These are phyloP conservation scores for Girardinus metallicus DNA, from an alignment of 2,797 vertebrate species.

Conservation along the genomic window DNA sequence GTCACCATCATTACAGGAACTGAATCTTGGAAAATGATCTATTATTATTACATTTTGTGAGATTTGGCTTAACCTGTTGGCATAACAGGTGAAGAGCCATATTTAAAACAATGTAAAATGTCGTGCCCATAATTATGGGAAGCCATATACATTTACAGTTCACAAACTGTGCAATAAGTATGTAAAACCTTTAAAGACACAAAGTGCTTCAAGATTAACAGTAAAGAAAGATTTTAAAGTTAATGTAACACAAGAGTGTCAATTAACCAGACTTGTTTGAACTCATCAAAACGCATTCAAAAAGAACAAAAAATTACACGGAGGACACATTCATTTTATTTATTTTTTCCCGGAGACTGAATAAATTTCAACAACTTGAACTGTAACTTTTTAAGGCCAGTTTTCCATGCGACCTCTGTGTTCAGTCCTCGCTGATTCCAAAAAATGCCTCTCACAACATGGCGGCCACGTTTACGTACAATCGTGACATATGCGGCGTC, in stretches of 20 bases:
- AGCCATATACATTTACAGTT: background rate
- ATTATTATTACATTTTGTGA: background rate
- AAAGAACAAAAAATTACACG: background rate
- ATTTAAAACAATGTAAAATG: background rate
- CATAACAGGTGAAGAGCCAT: background rate
- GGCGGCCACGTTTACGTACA: background rate
- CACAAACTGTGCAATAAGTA: no score
- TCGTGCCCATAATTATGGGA: background rate
- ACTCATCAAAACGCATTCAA: background rate
- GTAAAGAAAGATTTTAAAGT: background rate
- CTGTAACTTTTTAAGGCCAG: background rate
- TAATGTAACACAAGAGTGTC: background rate
- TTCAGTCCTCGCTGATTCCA: background rate
- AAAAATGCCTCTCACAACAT: background rate
- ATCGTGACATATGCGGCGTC: background rate
- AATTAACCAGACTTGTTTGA: background rate
- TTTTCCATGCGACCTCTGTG: background rate
- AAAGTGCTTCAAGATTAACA: background rate
- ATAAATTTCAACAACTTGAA: background rate
- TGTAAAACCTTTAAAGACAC: background rate
- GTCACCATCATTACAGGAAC: background rate
- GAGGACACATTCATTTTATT: background rate
- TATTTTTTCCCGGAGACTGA: background rate
- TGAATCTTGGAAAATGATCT: background rate
- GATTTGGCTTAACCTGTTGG: background rate